Conservation (phyloP, 2,888 invertebrate genomes). For the Agriopis leucophaearia region DNA sequence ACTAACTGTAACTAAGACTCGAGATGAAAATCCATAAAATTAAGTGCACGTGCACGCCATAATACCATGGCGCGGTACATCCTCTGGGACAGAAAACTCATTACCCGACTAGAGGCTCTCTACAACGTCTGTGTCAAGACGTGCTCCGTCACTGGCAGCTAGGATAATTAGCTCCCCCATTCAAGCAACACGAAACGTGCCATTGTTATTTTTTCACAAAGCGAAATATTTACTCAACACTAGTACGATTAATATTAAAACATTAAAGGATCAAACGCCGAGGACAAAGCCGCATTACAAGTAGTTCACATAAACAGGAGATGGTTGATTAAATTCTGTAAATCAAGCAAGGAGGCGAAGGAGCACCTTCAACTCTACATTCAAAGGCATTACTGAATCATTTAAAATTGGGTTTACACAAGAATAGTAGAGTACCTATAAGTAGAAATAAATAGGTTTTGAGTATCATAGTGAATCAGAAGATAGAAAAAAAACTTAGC, state of each 20-base stretch:
- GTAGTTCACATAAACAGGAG: no score
- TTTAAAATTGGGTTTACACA: neutral
- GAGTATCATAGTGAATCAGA: constrained; percentile 14
- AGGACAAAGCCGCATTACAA: constrained; percentile 2
- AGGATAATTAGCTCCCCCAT: constrained; percentile 57
- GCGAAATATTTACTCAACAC: constrained; percentile 18
- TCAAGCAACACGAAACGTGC: constrained; percentile 44
- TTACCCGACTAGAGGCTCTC: constrained; percentile 42
- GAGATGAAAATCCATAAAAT: constrained; percentile 43
- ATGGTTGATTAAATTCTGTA: no score
- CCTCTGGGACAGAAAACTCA: constrained; percentile 51
- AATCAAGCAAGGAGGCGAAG: no score
- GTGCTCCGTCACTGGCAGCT: constrained; percentile 54
- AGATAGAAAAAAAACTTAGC: constrained; percentile 7
- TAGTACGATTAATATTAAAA: constrained; percentile 20
- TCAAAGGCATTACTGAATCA: neutral
- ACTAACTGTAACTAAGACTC: constrained; percentile 29
- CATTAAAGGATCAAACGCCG: constrained; percentile 17
- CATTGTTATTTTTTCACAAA: constrained; percentile 24
- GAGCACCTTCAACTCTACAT: neutral
- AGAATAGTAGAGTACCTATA: constrained; percentile 5
- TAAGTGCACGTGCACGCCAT: constrained; percentile 53
- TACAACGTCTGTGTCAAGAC: constrained; percentile 49
- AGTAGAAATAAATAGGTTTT: neutral
- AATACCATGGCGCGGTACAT: constrained; percentile 29